Evolutionary conservation across 2,888 invertebrate species (phyloP), one percentile per base, ranked within the genome.

Genomic region (Eristalinus aeneus): DNA sequence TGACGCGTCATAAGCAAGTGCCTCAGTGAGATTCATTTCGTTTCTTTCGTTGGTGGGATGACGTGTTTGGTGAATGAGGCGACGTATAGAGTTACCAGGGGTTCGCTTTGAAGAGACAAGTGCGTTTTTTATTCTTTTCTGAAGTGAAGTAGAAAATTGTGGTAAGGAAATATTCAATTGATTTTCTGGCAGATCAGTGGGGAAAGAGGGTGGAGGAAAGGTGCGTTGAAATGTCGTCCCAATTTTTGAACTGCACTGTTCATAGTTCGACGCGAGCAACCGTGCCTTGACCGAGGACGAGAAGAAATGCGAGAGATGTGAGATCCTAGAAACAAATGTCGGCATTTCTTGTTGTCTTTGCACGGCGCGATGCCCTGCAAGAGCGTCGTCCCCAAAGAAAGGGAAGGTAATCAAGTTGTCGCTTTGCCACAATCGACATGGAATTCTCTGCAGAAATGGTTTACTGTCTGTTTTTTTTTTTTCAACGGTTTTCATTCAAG

Each of bases 331-430:
- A 72, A 75, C 20, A 65, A 69, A 46, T 53, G 60, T 67, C 80
- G 80, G 71, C 67, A 71, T 85, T 81, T 46, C 46, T 16, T 76
- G 76, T 67, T 72, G 58, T 76, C 61, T 22, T 27, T 56, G 56
- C 23, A n/a, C 16, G 8, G 16, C 46, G n/a, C 46, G n/a, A 16
- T 4, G n/a, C 39, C 46, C 46, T 16, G 16, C n/a, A 46, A 56
- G 56, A 23, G n/a, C 32, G 63, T 61, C 61, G 65, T 46, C 56
- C 31, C 16, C 39, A 63, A 36, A 64, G 80, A 56, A 20, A 56
- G 56, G 20, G 53, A 77, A 64, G 82, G 74, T 86, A 86, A 86
- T 86, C 82, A 86, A 86, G 86, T 78, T 78, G 82, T 82, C 77
- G 65, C 77, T 60, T 73, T 46, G 74, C 82, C 74, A 64, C 86